phyloP scores from a whole-genome alignment of 2,113 vertebrate species.

The Epinephelus lanceolatus region DNA sequence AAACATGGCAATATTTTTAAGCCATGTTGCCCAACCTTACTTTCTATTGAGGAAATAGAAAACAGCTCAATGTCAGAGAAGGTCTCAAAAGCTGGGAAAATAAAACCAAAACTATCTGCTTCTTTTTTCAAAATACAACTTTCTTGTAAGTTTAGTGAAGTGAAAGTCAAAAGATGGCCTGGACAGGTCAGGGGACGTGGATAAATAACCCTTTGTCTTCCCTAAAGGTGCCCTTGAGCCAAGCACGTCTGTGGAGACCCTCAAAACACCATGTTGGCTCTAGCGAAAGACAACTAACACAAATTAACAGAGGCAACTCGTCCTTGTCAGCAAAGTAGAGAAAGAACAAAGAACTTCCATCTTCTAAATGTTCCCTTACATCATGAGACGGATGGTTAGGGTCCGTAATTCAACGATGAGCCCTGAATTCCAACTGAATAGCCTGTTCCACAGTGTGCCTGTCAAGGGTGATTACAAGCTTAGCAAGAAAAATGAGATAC shows the following conservation, averaged over 20 bases:
- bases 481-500: constrained; percentile 83
- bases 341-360: constrained; percentile 55
- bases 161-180: background rate
- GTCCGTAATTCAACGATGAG: constrained; percentile 63
- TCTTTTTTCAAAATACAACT: background rate
- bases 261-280: background rate
- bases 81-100: background rate
- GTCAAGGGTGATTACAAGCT: constrained; percentile 83
- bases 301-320: constrained; percentile 27
- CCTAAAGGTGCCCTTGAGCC: constrained; percentile 37
- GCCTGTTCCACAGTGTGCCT: constrained; percentile 75
- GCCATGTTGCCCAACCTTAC: no score
- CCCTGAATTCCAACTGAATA: constrained; percentile 66
- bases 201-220: constrained; percentile 28
- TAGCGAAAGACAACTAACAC: background rate
- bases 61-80: background rate
- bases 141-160: background rate
- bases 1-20: no score
- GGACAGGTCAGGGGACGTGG: background rate
- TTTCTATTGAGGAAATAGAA: background rate
- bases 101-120: background rate
- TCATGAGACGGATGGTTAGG: constrained; percentile 55
- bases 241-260: constrained; percentile 2
- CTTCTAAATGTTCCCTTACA: constrained; percentile 50
- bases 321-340: background rate